A percentile compares a stretch with the other conserved stretches of the same genome.
These are phyloP conservation scores for Anthrax anthrax DNA, from an alignment of 2,888 invertebrate species.

Conservation along the genomic window DNA sequence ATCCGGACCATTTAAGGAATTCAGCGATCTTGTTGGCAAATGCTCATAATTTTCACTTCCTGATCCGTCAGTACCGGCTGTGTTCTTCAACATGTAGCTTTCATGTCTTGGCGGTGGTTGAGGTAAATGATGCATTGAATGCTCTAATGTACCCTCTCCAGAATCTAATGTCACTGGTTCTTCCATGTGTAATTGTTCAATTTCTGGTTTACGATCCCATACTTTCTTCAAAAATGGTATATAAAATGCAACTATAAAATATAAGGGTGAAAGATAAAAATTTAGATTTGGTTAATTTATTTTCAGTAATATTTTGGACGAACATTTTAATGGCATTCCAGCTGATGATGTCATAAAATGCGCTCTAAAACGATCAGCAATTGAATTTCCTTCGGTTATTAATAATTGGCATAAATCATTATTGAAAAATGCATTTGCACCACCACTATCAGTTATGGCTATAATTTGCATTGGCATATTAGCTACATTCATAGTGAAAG, in stretches of 20 bases:
- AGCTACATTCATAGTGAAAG: constrained; percentile 85
- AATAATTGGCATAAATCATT: constrained; percentile 79
- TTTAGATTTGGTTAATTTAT: neutral
- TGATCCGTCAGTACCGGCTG: constrained; percentile 37
- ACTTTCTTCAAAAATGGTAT: constrained; percentile 93
- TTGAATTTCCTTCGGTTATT: constrained; percentile 84
- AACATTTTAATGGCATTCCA: constrained; percentile 75
- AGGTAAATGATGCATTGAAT: constrained; percentile 47
- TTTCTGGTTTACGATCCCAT: constrained; percentile 91
- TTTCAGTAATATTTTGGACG: constrained; percentile 19
- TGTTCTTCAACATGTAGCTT: constrained; percentile 59
- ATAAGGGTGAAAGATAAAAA: too few species aligned
- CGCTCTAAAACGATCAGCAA: constrained; percentile 77
- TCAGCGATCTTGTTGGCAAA: constrained; percentile 38
- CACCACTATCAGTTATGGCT: constrained; percentile 81
- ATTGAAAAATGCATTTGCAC: constrained; percentile 78
- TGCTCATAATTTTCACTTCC: constrained; percentile 54
- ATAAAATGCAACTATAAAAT: constrained; percentile 78
- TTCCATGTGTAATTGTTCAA: constrained; percentile 83
- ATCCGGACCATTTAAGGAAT: constrained; percentile 41
- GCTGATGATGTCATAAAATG: constrained; percentile 85
- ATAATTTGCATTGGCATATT: constrained; percentile 88
- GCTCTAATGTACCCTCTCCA: constrained; percentile 56
- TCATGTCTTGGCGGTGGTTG: constrained; percentile 60
- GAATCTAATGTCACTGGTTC: constrained; percentile 48